phyloP scores from a whole-genome alignment of 2,888 invertebrate genomes.

The Patella pellucida region DNA sequence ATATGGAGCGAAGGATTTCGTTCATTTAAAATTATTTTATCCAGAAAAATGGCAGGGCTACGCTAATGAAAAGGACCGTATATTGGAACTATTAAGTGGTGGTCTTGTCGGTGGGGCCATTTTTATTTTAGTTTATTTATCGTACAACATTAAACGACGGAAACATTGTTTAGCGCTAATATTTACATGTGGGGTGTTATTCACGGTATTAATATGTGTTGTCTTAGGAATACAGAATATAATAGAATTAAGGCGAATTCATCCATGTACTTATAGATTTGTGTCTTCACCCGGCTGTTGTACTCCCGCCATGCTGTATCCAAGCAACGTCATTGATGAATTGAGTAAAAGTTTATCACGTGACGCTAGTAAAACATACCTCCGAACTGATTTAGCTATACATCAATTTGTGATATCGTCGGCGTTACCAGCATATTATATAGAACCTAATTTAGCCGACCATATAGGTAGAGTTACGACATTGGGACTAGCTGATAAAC shows the following conservation, averaged over 20 bases:
- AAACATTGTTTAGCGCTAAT: conserved; percentile 25
- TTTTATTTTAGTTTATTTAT: conserved; percentile 7
- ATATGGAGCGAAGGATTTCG: conserved; percentile 33
- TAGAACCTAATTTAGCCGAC: conserved; percentile 62
- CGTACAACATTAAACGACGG: conserved; percentile 13
- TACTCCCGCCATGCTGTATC: conserved; percentile 67
- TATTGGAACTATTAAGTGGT: conserved; percentile 56
- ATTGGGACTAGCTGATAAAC: conserved; percentile 22
- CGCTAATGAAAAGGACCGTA: conserved; percentile 44
- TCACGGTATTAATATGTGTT: conserved; percentile 39
- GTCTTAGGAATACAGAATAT: conserved; percentile 59
- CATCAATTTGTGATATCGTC: conserved; percentile 44
- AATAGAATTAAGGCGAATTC: conserved; percentile 53
- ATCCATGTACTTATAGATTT: conserved; percentile 52
- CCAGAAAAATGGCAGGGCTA: conserved; percentile 65
- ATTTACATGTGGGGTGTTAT: conserved; percentile 35
- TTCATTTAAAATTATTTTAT: conserved; percentile 64
- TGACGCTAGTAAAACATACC: conserved; percentile 31
- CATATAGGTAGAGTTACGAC: conserved; percentile 66
- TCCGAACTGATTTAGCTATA: conserved; percentile 59
- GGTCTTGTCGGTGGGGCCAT: conserved; percentile 47
- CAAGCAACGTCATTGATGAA: conserved; percentile 35
- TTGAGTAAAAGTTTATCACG: conserved; percentile 47
- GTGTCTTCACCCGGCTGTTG: conserved; percentile 62
- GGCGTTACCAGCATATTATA: conserved; percentile 45